Base-by-base conservation (phyloP, 2,113 vertebrate species). In the Mobula birostris region DNA sequence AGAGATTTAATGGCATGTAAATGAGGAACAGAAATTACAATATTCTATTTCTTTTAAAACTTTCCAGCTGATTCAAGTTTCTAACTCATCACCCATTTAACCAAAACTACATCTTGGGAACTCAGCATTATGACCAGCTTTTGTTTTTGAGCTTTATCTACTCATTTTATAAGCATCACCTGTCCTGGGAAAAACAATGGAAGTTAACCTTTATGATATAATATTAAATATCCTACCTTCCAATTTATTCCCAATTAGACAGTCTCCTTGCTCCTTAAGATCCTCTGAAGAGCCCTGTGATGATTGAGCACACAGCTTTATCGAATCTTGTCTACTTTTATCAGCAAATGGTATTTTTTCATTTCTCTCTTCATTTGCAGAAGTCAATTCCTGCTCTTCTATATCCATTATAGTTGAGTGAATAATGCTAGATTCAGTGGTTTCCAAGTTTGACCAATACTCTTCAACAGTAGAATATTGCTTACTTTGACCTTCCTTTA, bases 391-490 rank as follows among this genome's bases (percentile, higher is more conserved):
- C 48, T 74, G 70, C 12, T 76, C 24, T 40, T 93, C 19, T 27
- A 5, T 76, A 29, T 19, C 91, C 40, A 93, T 6, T 15, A 1
- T 29, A 93, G 9, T 48, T 29, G 91, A 48, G 24, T 93, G 48
- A 21, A 70, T 36, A 93, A 56, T 76, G 70, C 40, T 93, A 56
- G 91, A 74, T 6, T 93, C 91, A 48, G 40, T 72, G 19, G 72
- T 93, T 29, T 74, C 68, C 48, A 93, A 19, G 56, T 48, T 76
- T 76, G 91, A 93, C 91, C 91, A 93, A n/a, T 74, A 93, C 17
- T 93, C 68, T 93, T 93, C 68, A 93, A 93, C 70, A 93, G 91
- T 93, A 74, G 91, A 93, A 56, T 56, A 93, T 14, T 76, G 17
- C 32, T 56, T 48, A 11, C 24, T 19, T 24, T 74, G 9, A 21